These are phyloP conservation scores for Cricetomys ansorgei DNA, from an alignment of 2,113 vertebrate species.

Conservation along the genomic window DNA sequence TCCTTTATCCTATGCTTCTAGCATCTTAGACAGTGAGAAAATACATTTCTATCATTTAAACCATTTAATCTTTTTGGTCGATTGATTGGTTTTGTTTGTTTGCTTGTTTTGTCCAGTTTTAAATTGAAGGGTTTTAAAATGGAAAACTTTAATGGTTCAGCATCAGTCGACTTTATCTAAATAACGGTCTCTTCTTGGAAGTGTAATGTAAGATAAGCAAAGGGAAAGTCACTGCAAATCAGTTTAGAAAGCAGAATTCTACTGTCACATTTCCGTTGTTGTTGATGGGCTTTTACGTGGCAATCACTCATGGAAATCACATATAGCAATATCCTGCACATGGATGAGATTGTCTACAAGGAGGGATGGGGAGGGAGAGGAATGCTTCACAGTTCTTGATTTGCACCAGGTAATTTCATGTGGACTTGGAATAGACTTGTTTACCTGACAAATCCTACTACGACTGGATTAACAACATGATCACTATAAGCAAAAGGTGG, in stretches of 20 bases:
- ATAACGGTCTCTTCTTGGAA: background rate
- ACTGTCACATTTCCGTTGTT: background rate
- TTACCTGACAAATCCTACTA: background rate
- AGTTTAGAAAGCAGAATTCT: background rate
- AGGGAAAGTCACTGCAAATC: background rate
- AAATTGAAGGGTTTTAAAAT: background rate
- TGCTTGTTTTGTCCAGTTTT: background rate
- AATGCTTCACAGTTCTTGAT: background rate
- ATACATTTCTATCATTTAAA: background rate
- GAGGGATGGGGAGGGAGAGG: background rate
- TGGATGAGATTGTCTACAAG: background rate
- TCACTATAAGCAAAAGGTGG: background rate
- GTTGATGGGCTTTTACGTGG: fast-evolving
- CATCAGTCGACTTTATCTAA: background rate
- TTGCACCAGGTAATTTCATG: background rate
- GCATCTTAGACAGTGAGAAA: background rate
- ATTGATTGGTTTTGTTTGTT: background rate
- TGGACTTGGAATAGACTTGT: background rate
- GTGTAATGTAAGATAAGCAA: background rate
- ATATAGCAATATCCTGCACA: background rate
- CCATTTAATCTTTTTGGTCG: background rate
- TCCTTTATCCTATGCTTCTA: background rate
- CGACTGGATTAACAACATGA: background rate
- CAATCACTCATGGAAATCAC: background rate
- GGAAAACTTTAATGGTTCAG: background rate